Evolutionary conservation across 2,113 vertebrate species (phyloP).

Genomic region (Burhinus oedicnemus): DNA sequence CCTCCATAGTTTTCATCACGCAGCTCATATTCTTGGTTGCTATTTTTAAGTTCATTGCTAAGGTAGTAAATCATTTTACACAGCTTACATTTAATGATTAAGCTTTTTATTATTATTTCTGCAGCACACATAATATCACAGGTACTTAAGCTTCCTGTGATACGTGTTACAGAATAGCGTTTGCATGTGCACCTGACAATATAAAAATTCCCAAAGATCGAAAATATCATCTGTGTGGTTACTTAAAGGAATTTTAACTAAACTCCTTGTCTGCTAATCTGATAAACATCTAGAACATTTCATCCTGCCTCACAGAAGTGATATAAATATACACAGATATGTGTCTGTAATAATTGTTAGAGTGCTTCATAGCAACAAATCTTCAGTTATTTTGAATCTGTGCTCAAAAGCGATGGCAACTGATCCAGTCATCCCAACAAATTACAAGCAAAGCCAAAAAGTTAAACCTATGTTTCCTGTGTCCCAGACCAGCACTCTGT

Average conservation of each 20-base stretch:
- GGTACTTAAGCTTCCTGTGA: neutral
- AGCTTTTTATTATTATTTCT: neutral
- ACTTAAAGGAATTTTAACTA: neutral
- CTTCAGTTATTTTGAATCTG: neutral
- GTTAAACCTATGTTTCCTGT: neutral
- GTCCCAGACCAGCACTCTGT: neutral
- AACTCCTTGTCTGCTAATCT: neutral
- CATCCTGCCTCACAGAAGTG: neutral
- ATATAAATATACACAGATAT: neutral
- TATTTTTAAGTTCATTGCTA: neutral
- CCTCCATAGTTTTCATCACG: neutral
- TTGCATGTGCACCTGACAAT: neutral
- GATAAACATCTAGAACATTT: constrained; percentile 12
- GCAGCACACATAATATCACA: neutral
- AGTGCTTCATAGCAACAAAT: neutral
- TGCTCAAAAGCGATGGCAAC: neutral
- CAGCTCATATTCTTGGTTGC: neutral
- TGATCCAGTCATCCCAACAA: neutral
- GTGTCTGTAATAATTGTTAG: neutral
- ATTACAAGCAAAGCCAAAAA: neutral
- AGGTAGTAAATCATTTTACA: neutral
- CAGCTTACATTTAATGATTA: neutral
- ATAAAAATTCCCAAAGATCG: neutral
- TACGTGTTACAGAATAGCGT: neutral
- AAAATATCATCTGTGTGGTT: neutral